phyloP scores from a whole-genome alignment of 2,888 invertebrate species.

The Sinodicranocentrus sp. region DNA sequence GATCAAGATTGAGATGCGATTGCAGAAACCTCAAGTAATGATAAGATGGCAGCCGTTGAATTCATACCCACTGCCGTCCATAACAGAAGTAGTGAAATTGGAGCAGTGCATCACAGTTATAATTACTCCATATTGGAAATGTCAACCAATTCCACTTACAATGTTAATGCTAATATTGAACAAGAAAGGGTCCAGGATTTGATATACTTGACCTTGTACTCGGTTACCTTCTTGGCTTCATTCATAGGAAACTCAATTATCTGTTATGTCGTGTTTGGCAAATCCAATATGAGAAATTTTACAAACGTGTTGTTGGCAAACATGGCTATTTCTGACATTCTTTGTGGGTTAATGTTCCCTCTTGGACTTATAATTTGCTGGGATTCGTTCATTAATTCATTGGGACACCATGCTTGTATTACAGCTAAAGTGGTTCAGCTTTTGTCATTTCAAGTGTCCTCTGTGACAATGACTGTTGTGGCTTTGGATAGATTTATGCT shows the following conservation, averaged over 20 bases:
- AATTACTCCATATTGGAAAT: neutral
- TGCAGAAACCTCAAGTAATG: neutral
- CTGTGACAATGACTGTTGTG: conserved; percentile 49
- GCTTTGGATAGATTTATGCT: conserved; percentile 49
- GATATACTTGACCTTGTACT: conserved; percentile 34
- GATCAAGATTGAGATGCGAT: neutral
- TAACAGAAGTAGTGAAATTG: neutral
- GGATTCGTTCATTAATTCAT: neutral
- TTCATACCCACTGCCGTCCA: neutral
- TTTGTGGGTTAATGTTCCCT: conserved; percentile 43
- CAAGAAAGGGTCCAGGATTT: conserved; percentile 33
- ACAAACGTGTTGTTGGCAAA: conserved; percentile 46
- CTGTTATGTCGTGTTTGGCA: conserved; percentile 37
- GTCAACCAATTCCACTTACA: neutral
- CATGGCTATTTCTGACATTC: conserved; percentile 54
- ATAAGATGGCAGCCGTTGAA: neutral
- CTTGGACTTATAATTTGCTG: conserved; percentile 45
- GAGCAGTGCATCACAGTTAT: neutral
- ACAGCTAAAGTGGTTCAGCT: conserved; percentile 39
- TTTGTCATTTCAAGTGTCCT: conserved; percentile 54
- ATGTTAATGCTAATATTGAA: neutral
- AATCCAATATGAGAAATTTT: conserved; percentile 38
- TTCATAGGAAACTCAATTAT: conserved; percentile 40
- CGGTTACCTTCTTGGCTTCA: conserved; percentile 8
- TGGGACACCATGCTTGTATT: conserved; percentile 24